These are phyloP conservation scores for Lissonota sp. DNA, from an alignment of 2,888 invertebrate genomes.

Conservation along the genomic window DNA sequence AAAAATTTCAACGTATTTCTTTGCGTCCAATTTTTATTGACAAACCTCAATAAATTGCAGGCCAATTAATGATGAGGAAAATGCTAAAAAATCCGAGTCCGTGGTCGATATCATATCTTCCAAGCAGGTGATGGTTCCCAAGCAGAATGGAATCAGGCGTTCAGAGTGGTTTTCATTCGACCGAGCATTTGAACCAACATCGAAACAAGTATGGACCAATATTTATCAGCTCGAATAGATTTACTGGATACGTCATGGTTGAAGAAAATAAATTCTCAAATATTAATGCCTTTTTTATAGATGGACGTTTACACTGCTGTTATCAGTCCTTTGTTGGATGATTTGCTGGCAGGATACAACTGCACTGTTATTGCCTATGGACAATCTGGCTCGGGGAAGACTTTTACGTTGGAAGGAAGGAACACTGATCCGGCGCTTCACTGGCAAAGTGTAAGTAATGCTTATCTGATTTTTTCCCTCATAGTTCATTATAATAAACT, in stretches of 20 bases:
- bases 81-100: constrained; percentile 87
- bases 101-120: constrained; percentile 89
- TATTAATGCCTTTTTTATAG: constrained; percentile 79
- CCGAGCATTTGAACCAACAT: constrained; percentile 91
- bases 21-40: too few species aligned
- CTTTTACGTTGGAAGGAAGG: constrained; percentile 98
- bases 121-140: constrained; percentile 88
- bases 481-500: too few species aligned
- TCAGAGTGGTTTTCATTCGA: constrained; percentile 94
- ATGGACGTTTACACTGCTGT: constrained; percentile 94
- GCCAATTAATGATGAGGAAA: constrained; percentile 91
- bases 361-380: constrained; percentile 99
- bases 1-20: too few species aligned
- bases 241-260: too few species aligned
- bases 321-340: constrained; percentile 94
- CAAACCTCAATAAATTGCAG: too few species aligned
- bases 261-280: not conserved
- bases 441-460: constrained; percentile 89
- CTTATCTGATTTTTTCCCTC: constrained; percentile 60
- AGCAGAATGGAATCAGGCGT: constrained; percentile 86
- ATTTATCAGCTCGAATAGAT: too few species aligned
- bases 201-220: constrained; percentile 88
- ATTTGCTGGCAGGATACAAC: constrained; percentile 97
- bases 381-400: constrained; percentile 97
- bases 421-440: constrained; percentile 86